Evolutionary conservation across 1,140 invertebrate species (phyloP).

Genomic region (Atta colombica): DNA sequence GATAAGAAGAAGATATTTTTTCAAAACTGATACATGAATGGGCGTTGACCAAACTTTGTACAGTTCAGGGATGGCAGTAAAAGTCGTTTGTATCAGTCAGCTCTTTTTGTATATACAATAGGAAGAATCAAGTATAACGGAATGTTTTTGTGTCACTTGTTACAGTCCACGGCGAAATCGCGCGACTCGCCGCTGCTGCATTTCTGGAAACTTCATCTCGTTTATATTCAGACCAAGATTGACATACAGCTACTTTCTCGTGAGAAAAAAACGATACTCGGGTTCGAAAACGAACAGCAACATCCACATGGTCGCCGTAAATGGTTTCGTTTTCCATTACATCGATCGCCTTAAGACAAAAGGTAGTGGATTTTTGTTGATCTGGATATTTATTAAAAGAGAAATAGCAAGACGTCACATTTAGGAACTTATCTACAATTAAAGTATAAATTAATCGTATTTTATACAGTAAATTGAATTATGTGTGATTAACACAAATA

Average conservation of each 20-base stretch:
- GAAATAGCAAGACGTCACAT: background rate
- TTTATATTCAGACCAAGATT: conserved; percentile 82
- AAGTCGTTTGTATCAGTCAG: background rate
- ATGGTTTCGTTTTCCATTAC: conserved; percentile 77
- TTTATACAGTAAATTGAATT: background rate
- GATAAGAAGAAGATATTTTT: no score
- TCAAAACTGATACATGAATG: no score
- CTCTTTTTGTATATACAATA: background rate
- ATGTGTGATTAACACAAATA: background rate
- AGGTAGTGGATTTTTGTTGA: background rate
- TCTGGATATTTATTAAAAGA: background rate
- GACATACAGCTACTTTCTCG: conserved; percentile 77
- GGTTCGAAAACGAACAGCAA: conserved; percentile 70
- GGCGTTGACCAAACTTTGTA: no score
- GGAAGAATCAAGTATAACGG: background rate
- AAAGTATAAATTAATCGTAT: background rate
- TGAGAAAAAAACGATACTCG: conserved; percentile 56
- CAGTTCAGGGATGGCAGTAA: background rate
- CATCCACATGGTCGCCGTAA: conserved; percentile 79
- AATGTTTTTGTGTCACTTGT: background rate
- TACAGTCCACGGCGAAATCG: conserved; percentile 14
- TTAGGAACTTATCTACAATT: background rate
- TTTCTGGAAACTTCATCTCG: background rate
- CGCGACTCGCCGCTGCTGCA: background rate
- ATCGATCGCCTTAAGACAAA: background rate